Evolutionary conservation across 2,888 invertebrate species (phyloP).

Genomic region (Mythimna pallens): DNA sequence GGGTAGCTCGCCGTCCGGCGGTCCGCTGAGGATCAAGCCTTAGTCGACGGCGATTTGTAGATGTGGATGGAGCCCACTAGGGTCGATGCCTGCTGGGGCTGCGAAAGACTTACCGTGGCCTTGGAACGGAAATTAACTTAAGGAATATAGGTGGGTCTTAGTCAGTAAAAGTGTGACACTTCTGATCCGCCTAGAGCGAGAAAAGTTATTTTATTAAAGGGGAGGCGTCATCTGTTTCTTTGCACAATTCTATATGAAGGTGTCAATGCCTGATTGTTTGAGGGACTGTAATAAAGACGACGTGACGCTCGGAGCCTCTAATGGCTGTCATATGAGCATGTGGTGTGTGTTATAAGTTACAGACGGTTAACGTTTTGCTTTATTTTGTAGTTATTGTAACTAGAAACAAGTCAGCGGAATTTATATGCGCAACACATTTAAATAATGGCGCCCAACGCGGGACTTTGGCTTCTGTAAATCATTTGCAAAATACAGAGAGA

Average conservation of each 20-base stretch:
- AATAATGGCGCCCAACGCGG: conserved; percentile 58
- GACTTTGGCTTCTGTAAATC: conserved; percentile 18
- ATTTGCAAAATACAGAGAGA: conserved; percentile 5
- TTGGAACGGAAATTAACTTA: no score
- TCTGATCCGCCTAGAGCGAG: no score
- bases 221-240: conserved; percentile 43
- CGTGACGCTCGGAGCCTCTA: conserved; percentile 47
- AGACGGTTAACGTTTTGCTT: conserved; percentile 35
- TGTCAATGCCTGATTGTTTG: conserved; percentile 58
- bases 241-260: conserved; percentile 39
- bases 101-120: no score
- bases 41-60: no score
- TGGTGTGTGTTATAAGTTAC: conserved; percentile 29
- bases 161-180: no score
- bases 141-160: no score
- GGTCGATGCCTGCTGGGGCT: no score
- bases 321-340: conserved; percentile 45
- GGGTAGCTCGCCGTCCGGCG: no score
- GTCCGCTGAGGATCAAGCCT: no score
- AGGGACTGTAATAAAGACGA: conserved; percentile 52
- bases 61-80: no score
- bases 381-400: conserved; percentile 8
- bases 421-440: conserved; percentile 25
- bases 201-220: neutral
- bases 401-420: conserved; percentile 24